Conservation (phyloP, 2,888 invertebrate species). For the Diplolepis rosae region DNA sequence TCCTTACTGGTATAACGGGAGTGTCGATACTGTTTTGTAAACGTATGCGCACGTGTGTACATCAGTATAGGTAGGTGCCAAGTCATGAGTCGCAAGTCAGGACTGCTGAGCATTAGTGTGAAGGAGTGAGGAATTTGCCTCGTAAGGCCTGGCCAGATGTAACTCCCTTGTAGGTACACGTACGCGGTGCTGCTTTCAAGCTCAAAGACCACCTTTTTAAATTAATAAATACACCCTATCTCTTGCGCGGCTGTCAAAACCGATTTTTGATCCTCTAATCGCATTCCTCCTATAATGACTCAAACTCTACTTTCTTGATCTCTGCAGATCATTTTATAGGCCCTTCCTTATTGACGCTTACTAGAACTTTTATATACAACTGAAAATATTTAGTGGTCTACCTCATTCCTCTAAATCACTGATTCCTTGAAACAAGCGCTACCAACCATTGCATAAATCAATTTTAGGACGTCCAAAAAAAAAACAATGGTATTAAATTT, state of each 20-base stretch:
- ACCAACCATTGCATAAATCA: not conserved
- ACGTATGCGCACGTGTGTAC: not conserved
- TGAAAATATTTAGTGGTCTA: not conserved
- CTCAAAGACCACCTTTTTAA: constrained; percentile 2
- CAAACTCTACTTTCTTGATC: not conserved
- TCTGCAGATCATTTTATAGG: not conserved
- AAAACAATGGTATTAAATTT: constrained; percentile 5
- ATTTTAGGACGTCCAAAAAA: not conserved
- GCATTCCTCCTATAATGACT: not conserved
- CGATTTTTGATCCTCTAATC: constrained; percentile 7
- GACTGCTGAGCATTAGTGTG: constrained; percentile 56
- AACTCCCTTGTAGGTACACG: constrained; percentile 39
- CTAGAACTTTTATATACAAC: not conserved
- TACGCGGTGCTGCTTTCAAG: constrained; percentile 43
- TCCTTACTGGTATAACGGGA: constrained; percentile 20
- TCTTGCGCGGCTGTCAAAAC: not conserved
- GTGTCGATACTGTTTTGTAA: constrained; percentile 17
- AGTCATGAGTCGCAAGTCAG: constrained; percentile 48
- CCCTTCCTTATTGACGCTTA: not conserved
- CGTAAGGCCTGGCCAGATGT: constrained; percentile 59
- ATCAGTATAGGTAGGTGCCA: constrained; percentile 47
- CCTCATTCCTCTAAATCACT: not conserved
- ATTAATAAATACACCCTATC: constrained; percentile 1
- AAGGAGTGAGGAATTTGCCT: constrained; percentile 61
- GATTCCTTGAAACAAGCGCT: not conserved